Conservation (phyloP, 2,113 vertebrate species). For the Zosterops pallidus region DNA sequence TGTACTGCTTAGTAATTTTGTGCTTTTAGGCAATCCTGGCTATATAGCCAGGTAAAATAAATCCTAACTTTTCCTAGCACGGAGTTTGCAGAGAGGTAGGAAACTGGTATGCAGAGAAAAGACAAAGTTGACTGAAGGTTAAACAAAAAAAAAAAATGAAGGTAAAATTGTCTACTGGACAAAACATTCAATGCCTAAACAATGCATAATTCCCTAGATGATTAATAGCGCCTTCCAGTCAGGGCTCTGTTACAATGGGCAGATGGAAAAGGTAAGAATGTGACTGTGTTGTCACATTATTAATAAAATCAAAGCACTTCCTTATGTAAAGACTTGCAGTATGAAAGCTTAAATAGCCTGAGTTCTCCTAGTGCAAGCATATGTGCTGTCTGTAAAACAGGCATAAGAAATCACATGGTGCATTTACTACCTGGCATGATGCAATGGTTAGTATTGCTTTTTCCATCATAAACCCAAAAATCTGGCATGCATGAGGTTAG, state of each 20-base stretch:
- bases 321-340: neutral
- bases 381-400: neutral
- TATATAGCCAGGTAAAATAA: neutral
- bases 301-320: neutral
- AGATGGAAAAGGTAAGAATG: neutral
- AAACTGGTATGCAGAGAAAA: neutral
- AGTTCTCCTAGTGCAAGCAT: neutral
- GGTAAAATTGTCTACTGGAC: neutral
- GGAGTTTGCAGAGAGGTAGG: neutral
- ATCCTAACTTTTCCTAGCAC: neutral
- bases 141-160: neutral
- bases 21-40: neutral
- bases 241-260: neutral
- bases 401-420: neutral
- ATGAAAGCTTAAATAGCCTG: neutral
- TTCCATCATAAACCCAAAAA: neutral
- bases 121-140: neutral
- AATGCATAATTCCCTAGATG: neutral
- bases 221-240: neutral
- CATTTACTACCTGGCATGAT: neutral
- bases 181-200: neutral
- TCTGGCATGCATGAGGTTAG: neutral
- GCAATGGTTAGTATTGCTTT: neutral
- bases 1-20: neutral
- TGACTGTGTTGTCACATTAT: neutral